A percentile compares a stretch with the other conserved stretches of the same genome.
Conservation (phyloP, 2,797 vertebrate genomes). For the Molossus alvarezi region DNA sequence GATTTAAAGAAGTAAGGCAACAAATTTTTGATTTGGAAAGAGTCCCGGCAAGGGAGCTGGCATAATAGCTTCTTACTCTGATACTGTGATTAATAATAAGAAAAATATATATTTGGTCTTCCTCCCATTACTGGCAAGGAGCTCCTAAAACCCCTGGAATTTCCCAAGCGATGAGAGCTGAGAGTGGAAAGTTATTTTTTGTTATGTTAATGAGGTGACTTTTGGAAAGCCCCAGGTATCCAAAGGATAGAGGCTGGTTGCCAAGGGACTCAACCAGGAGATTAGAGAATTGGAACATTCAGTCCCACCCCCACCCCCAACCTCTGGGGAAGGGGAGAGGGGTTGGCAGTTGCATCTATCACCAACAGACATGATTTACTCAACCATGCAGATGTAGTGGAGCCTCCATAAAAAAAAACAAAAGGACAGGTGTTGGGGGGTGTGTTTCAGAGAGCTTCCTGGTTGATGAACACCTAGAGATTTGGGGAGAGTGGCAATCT, state of each 20-base stretch:
- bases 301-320: not conserved
- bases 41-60: not conserved
- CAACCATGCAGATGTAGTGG: not conserved
- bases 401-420: not conserved
- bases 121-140: not conserved
- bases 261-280: not conserved
- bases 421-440: not conserved
- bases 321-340: not conserved
- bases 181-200: not conserved
- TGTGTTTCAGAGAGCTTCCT: not conserved
- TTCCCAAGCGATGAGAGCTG: not conserved
- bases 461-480: not conserved
- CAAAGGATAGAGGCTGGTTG: not conserved
- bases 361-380: not conserved
- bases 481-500: not conserved
- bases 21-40: slow-evolving; percentile 15
- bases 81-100: not conserved
- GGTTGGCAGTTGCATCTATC: not conserved
- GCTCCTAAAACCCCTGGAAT: not conserved
- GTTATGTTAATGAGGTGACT: not conserved
- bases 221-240: not conserved
- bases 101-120: not conserved
- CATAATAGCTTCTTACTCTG: not conserved
- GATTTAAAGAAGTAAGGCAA: slow-evolving; percentile 25
- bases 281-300: not conserved